Evolutionary conservation across 92 coral and sea anemone species (phyloP).

Genomic region (Porites lobata): DNA sequence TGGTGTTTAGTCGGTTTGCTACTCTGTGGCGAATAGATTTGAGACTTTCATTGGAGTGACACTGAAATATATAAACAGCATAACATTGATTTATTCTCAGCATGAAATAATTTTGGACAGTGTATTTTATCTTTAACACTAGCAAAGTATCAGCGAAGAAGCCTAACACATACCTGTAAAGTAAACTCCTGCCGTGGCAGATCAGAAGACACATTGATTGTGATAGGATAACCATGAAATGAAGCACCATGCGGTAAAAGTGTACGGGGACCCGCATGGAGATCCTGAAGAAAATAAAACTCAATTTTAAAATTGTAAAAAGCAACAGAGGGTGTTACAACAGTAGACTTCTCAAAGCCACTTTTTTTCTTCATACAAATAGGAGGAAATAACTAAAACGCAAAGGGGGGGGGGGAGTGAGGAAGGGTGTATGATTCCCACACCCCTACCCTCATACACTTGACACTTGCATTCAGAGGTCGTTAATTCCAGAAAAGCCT

Average conservation of each 20-base stretch:
- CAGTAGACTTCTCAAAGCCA: neutral
- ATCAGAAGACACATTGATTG: slow-evolving; percentile 83
- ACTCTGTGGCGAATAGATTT: slow-evolving; percentile 84
- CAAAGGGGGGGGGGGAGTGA: too few species aligned
- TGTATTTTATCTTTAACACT: too few species aligned
- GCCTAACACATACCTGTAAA: slow-evolving; percentile 61
- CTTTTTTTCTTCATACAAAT: neutral
- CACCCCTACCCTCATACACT: too few species aligned
- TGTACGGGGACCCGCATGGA: slow-evolving; percentile 89
- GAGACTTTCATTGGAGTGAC: slow-evolving; percentile 87
- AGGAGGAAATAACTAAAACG: too few species aligned
- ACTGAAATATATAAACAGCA: slow-evolving; percentile 52
- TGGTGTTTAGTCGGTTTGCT: slow-evolving; percentile 77
- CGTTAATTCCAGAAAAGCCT: too few species aligned
- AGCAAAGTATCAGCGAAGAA: too few species aligned
- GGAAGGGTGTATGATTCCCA: too few species aligned
- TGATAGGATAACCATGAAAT: slow-evolving; percentile 88
- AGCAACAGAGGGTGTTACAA: neutral
- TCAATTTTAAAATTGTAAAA: neutral
- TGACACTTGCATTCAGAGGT: too few species aligned
- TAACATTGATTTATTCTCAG: too few species aligned
- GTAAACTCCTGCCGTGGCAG: slow-evolving; percentile 76
- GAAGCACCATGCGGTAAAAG: slow-evolving; percentile 92
- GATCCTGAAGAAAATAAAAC: slow-evolving; percentile 64
- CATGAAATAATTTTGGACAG: too few species aligned